Base-by-base conservation (phyloP, 2,797 vertebrate genomes). In the Percopsis omiscomaycus region DNA sequence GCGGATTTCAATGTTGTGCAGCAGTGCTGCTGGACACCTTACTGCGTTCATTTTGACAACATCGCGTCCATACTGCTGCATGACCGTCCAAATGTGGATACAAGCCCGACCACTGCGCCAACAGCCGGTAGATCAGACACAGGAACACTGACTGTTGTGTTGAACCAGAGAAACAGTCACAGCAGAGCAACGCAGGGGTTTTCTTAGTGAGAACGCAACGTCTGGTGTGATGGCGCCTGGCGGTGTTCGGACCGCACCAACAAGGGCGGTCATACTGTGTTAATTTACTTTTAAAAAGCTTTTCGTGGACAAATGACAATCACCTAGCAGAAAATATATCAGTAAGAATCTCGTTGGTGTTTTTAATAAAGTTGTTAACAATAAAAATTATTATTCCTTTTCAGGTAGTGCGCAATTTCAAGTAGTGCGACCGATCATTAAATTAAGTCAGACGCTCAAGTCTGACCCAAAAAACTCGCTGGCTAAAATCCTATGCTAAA, bases 201-300 rank as follows among this genome's bases (percentile, higher is more conserved):
- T 63, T 74, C 75, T 82, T 58, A 5, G 80, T 55, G 58, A 83
- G 65, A 83, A 85, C 87, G 85, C 83, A 88, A 80, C 78, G 84
- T 86, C 80, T 87, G 84, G 73, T 83, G 79, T 84, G 87, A 88
- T 86, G 90, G 88, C 87, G 87, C 83, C 87, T 69, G 86, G 79
- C 55, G 87, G 84, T 79, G 84, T 86, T 84, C 83, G 80, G 75
- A 83, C 84, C 68, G 75, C 53, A 87, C 79, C 87, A 87, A 82
- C 86, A 87, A 86, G 84, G 64, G 73, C 62, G 8, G 73, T 82
- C 77, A 78, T 68, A 3, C 69, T 73, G 64, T 61, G 72, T 73
- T 50, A 48, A 54, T 47, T 1, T 48, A 53, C 73, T 75, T 47
- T 0, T 16, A 42, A 69, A 1, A 68, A 1, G 50, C 0, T n/a